These are phyloP conservation scores for Kryptolebias ocellatus DNA, from an alignment of 2,797 vertebrate genomes.

Conservation along the genomic window DNA sequence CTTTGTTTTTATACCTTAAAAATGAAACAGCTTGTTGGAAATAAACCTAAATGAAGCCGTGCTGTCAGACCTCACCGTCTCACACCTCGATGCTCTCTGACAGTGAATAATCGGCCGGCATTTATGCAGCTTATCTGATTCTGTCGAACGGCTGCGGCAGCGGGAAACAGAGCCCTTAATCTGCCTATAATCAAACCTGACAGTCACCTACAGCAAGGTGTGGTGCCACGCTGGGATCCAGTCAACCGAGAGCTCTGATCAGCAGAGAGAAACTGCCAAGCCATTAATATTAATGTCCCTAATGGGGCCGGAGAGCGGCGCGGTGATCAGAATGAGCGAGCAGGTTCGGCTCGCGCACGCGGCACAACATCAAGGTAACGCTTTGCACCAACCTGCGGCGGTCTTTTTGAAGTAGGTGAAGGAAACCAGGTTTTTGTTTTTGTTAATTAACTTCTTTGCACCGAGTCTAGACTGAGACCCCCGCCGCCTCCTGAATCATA, in stretches of 20 bases:
- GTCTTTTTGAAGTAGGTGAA: slow-evolving; percentile 63
- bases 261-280: slow-evolving; percentile 56
- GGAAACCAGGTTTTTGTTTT: slow-evolving; percentile 65
- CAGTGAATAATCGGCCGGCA: slow-evolving; percentile 55
- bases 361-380: slow-evolving; percentile 61
- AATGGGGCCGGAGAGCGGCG: slow-evolving; percentile 61
- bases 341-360: slow-evolving; percentile 42
- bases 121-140: slow-evolving; percentile 57
- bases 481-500: slow-evolving; percentile 6
- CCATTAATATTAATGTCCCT: slow-evolving; percentile 80
- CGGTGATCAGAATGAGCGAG: slow-evolving; percentile 53
- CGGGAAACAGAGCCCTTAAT: slow-evolving; percentile 73
- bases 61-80: slow-evolving; percentile 39
- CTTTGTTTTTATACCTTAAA: too few species aligned
- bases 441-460: slow-evolving; percentile 69
- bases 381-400: slow-evolving; percentile 51
- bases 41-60: background rate
- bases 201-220: slow-evolving; percentile 84
- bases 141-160: slow-evolving; percentile 38
- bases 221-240: slow-evolving; percentile 72
- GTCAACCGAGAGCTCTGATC: slow-evolving; percentile 71
- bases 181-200: slow-evolving; percentile 77
- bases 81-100: slow-evolving; percentile 44
- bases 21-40: too few species aligned
- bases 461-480: slow-evolving; percentile 42